Percentiles rank a stretch among this genome's conserved stretches.
These are phyloP conservation scores for Hydrocynus forskahlii DNA, from an alignment of 2,797 vertebrate species.

Conservation along the genomic window DNA sequence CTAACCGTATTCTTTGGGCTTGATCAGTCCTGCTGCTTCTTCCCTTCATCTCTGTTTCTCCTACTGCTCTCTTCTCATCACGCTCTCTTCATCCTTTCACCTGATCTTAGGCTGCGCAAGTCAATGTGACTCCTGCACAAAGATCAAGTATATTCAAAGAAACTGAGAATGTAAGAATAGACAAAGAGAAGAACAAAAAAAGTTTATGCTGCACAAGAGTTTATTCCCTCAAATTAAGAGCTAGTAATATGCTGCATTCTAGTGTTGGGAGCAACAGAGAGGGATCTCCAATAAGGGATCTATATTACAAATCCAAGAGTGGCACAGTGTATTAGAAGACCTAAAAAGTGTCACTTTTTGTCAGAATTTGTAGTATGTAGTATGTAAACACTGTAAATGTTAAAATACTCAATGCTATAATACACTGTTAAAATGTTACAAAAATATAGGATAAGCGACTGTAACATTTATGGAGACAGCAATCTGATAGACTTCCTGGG, in stretches of 20 bases:
- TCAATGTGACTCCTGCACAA: conserved; percentile 5
- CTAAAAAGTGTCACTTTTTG: too few relatives aligned
- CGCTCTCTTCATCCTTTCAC: conserved; percentile 10
- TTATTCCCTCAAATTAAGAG: conserved; percentile 51
- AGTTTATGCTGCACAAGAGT: conserved; percentile 18
- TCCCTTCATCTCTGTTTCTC: background rate
- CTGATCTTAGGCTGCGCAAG: conserved; percentile 2
- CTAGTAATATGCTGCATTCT: conserved; percentile 16
- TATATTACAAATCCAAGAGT: background rate
- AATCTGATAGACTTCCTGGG: too few relatives aligned
- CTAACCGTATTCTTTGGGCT: conserved; percentile 11
- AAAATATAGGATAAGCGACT: too few relatives aligned
- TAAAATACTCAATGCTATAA: too few relatives aligned
- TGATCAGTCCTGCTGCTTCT: conserved; percentile 24
- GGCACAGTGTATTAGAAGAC: background rate
- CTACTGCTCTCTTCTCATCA: conserved; percentile 33
- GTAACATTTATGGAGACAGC: too few relatives aligned
- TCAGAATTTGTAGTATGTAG: too few relatives aligned
- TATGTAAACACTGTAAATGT: too few relatives aligned
- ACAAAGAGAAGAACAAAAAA: conserved; percentile 30
- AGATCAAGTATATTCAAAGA: conserved; percentile 10
- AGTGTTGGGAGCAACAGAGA: background rate
- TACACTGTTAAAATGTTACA: too few relatives aligned
- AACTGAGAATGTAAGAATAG: background rate
- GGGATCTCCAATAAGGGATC: background rate